Evolutionary conservation across 2,797 vertebrate genomes (phyloP).

Genomic region (Semaprochilodus insignis): DNA sequence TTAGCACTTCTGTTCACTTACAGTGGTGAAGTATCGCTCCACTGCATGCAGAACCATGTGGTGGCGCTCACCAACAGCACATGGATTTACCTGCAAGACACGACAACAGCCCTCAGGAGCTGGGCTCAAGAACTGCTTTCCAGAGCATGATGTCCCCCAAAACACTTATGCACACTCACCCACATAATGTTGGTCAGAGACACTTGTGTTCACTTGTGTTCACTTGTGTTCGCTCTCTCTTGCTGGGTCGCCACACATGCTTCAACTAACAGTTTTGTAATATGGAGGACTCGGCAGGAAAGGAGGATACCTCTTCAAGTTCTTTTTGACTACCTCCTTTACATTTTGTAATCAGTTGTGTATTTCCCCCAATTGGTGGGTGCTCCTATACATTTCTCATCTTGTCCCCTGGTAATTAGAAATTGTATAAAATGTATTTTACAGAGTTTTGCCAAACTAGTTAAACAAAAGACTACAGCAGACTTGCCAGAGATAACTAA

Average conservation of each 20-base stretch:
- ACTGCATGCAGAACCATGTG: constrained; percentile 86
- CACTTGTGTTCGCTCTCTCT: neutral
- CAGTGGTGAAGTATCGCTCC: constrained; percentile 87
- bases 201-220: constrained; percentile 45
- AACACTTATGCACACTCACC: constrained; percentile 16
- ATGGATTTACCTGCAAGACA: constrained; percentile 88
- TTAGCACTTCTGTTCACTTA: constrained; percentile 26
- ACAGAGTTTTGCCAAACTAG: neutral
- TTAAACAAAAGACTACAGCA: neutral
- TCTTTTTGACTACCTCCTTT: neutral
- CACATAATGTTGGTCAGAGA: constrained; percentile 50
- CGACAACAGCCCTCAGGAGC: constrained; percentile 82
- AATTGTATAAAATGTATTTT: constrained; percentile 24
- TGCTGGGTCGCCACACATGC: neutral
- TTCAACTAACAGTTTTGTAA: constrained; percentile 1
- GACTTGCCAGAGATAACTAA: neutral
- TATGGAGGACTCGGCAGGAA: neutral
- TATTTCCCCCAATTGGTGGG: neutral
- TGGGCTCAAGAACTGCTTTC: constrained; percentile 89
- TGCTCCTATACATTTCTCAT: neutral
- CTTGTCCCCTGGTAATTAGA: neutral
- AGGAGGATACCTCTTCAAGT: neutral
- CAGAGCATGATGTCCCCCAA: constrained; percentile 64
- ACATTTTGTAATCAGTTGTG: neutral
- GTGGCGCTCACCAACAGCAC: constrained; percentile 81